Conservation (phyloP, 2,797 vertebrate genomes). For the Toxotes lorentzi region DNA sequence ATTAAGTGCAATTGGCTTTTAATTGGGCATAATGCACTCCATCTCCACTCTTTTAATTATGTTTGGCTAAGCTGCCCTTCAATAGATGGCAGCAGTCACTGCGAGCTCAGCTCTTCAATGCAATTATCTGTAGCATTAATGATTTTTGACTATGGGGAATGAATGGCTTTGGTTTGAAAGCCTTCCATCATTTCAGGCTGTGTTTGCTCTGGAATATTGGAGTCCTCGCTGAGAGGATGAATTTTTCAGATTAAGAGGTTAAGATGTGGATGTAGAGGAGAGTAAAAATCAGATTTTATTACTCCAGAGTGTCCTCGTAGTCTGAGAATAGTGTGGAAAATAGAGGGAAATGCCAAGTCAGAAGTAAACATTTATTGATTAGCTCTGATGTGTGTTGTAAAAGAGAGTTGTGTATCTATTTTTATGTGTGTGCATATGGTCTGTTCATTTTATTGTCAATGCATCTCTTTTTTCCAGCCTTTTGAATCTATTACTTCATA, state of each 20-base stretch:
- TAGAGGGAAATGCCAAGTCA: slow-evolving; percentile 25
- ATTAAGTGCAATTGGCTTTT: slow-evolving; percentile 84
- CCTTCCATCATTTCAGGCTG: slow-evolving; percentile 43
- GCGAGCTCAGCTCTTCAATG: slow-evolving; percentile 74
- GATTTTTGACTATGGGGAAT: slow-evolving; percentile 79
- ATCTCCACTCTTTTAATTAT: slow-evolving; percentile 83
- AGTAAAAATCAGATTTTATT: slow-evolving; percentile 64
- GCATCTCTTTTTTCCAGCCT: not conserved
- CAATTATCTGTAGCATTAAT: slow-evolving; percentile 81
- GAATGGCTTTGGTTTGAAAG: slow-evolving; percentile 68
- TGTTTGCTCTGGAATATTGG: slow-evolving; percentile 52
- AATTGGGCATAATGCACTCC: slow-evolving; percentile 83
- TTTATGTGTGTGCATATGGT: not conserved
- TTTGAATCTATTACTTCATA: slow-evolving; percentile 4
- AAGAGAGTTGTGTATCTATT: not conserved
- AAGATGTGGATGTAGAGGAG: slow-evolving; percentile 40
- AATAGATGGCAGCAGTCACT: slow-evolving; percentile 75
- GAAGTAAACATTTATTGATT: slow-evolving; percentile 56
- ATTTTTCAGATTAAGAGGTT: slow-evolving; percentile 55
- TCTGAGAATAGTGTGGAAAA: slow-evolving; percentile 36
- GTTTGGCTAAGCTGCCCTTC: slow-evolving; percentile 79
- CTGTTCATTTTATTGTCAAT: slow-evolving; percentile 1
- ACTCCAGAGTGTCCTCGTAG: slow-evolving; percentile 21
- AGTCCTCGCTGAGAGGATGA: slow-evolving; percentile 33
- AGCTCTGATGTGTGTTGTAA: slow-evolving; percentile 2